Evolutionary conservation across 2,888 invertebrate genomes (phyloP), one percentile per base, ranked within the genome.

Genomic region (Byasa hedistus): DNA sequence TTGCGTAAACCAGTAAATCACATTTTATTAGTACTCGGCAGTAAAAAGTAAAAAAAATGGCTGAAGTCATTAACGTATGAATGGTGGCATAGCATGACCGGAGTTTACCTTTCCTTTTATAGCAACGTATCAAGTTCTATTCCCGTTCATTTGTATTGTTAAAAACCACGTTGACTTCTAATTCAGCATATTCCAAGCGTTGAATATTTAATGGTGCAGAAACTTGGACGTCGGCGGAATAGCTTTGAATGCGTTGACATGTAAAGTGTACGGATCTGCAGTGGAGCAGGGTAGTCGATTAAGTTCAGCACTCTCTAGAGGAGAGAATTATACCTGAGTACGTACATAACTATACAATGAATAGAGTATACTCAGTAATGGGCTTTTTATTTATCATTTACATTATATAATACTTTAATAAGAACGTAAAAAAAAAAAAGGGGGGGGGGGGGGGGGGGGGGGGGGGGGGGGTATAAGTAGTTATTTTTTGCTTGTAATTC

Each of bases 41-140:
- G 7, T 54, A 54, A 54, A 54, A 22, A 22, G 22, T 8, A 51
- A 51, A 54, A n/a, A 21, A 54, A 54, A 23, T 15, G 22, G 22
- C 52, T 54, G 7, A 8, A 54, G 52, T 54, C 52, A 54, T 54
- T 54, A 54, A 23, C 22, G 52, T 54, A 54, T 54, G 52, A 54
- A 54, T 54, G 52, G 52, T 54, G 22, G 52, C 22, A 54, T 54
- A 54, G 52, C 52, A 54, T 54, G 52, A 54, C 22, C 52, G 52
- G 22, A 22, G 52, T 54, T 54, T 54, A 23, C 22, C 52, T 22
- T 54, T 54, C 52, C 22, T 54, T 54, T 54, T 54, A 23, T 54
- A 54, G 22, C 15, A 22, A 19, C 52, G 3, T 54, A 48, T 48
- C 48, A 48, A 48, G 7, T n/a, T n/a, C n/a, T n/a, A 48, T 48